Evolutionary conservation across 2,113 vertebrate genomes (phyloP).

Genomic region (Pelvicachromis taeniatus): DNA sequence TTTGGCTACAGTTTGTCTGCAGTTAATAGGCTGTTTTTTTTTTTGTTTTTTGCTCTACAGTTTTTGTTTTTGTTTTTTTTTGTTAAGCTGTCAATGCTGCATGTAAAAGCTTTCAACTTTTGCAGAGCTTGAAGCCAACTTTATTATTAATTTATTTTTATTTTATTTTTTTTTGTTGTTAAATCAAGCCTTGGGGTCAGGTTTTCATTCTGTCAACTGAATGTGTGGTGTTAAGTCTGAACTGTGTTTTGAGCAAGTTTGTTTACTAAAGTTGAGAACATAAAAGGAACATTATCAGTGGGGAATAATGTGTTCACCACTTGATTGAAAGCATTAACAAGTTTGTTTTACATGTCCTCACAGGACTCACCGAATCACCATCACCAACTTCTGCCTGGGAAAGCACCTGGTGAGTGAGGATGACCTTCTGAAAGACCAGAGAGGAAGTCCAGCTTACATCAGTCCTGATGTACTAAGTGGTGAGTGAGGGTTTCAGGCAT

Average conservation of each 20-base stretch:
- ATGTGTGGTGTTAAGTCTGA: background rate
- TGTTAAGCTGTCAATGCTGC: background rate
- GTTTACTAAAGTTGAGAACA: background rate
- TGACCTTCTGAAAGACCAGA: constrained; percentile 97
- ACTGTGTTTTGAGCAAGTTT: background rate
- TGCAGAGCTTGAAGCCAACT: background rate
- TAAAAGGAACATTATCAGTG: background rate
- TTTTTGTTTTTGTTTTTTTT: background rate
- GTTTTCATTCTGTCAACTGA: background rate
- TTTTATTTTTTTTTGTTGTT: background rate
- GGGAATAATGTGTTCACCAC: background rate
- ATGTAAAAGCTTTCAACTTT: background rate
- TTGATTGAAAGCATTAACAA: background rate
- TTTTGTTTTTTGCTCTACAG: no score
- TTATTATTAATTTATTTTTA: background rate
- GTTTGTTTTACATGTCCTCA: background rate
- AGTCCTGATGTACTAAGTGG: constrained; percentile 96
- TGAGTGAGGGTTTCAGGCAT: constrained; percentile 53
- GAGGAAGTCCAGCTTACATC: constrained; percentile 98
- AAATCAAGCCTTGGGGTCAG: background rate
- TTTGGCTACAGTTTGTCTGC: background rate
- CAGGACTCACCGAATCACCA: constrained; percentile 96
- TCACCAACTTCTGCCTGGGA: constrained; percentile 98
- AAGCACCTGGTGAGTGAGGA: constrained; percentile 98
- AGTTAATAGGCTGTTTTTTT: no score